Percentiles rank a stretch among this genome's conserved stretches.
These are phyloP conservation scores for Orchesellides sinensis DNA, from an alignment of 2,888 invertebrate species.

Conservation along the genomic window DNA sequence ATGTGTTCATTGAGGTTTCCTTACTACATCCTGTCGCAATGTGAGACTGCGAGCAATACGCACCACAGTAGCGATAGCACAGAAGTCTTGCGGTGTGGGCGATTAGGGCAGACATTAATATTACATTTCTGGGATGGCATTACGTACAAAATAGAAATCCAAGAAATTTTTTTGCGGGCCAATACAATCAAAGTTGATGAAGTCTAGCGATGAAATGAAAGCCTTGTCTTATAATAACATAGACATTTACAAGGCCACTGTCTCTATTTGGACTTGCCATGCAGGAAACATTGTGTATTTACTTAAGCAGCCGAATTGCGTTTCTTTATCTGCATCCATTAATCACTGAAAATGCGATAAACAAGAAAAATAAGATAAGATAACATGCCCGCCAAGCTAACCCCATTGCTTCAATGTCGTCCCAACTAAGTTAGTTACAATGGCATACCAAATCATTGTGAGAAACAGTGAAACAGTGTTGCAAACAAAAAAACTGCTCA, in stretches of 20 bases:
- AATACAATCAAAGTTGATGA: conserved; percentile 11
- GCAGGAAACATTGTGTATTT: not conserved
- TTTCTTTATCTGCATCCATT: conserved; percentile 6
- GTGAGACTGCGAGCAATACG: not conserved
- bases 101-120: not conserved
- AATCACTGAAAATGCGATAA: conserved; percentile 13
- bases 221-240: no score
- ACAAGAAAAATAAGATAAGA: not conserved
- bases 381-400: not conserved
- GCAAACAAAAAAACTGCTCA: no score
- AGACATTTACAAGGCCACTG: not conserved
- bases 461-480: no score
- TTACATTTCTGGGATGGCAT: not conserved
- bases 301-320: not conserved
- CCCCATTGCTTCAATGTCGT: no score
- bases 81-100: not conserved
- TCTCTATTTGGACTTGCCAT: not conserved
- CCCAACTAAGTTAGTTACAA: no score
- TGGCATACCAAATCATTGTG: no score
- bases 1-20: conserved; percentile 3
- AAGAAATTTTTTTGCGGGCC: not conserved
- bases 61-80: not conserved
- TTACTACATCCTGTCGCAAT: not conserved
- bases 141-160: not conserved
- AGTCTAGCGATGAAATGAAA: not conserved